Percentiles rank a stretch among this genome's conserved stretches.
These are phyloP conservation scores for Standfussiana lucernea DNA, from an alignment of 2,888 invertebrate genomes.

Conservation along the genomic window DNA sequence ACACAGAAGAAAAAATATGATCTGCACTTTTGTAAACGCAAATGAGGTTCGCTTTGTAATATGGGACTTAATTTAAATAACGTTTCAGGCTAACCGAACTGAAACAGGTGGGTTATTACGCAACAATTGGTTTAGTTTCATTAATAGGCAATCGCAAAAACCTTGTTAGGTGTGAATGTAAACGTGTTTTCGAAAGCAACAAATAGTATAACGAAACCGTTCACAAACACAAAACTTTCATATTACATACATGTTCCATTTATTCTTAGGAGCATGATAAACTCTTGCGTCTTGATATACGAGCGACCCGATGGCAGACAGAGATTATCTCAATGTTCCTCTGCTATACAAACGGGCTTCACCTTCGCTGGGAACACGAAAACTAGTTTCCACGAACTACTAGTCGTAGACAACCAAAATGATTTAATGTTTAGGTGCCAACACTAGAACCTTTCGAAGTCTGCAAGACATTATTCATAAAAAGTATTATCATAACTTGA, in stretches of 20 bases:
- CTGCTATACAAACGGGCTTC: slow-evolving; percentile 66
- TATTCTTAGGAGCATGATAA: slow-evolving; percentile 46
- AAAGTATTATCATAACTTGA: slow-evolving; percentile 71
- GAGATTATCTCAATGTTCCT: slow-evolving; percentile 69
- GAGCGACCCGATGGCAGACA: slow-evolving; percentile 65
- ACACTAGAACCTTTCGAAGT: slow-evolving; percentile 63
- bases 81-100: slow-evolving; percentile 75
- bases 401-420: slow-evolving; percentile 67
- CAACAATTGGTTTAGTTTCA: slow-evolving; percentile 70
- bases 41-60: slow-evolving; percentile 88
- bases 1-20: slow-evolving; percentile 87
- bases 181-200: slow-evolving; percentile 30
- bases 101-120: slow-evolving; percentile 74
- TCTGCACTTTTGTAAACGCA: slow-evolving; percentile 89
- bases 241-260: slow-evolving; percentile 37
- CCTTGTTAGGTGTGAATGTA: slow-evolving; percentile 36
- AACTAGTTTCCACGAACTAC: slow-evolving; percentile 66
- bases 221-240: slow-evolving; percentile 24
- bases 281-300: slow-evolving; percentile 60
- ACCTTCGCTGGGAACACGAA: slow-evolving; percentile 67
- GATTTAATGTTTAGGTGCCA: slow-evolving; percentile 68
- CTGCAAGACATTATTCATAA: slow-evolving; percentile 68
- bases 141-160: slow-evolving; percentile 46
- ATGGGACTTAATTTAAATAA: slow-evolving; percentile 85
- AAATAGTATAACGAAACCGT: slow-evolving; percentile 24